These are phyloP conservation scores for Scopus umbretta DNA, from an alignment of 2,113 vertebrate species.

Conservation along the genomic window DNA sequence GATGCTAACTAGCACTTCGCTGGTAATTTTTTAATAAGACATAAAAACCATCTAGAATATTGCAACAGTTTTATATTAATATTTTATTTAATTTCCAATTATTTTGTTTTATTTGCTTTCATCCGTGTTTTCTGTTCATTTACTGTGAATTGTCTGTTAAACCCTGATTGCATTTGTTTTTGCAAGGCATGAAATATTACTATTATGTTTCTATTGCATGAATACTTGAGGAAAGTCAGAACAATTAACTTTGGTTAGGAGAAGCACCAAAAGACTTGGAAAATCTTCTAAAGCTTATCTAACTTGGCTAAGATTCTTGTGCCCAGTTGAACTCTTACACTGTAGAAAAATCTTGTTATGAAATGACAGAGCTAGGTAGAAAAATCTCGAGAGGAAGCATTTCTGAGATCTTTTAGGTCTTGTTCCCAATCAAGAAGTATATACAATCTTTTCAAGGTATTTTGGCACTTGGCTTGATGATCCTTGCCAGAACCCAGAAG, in stretches of 20 bases:
- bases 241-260: neutral
- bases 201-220: neutral
- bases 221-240: neutral
- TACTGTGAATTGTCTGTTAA: neutral
- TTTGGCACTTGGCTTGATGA: neutral
- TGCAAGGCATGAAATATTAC: neutral
- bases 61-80: neutral
- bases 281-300: neutral
- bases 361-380: neutral
- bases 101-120: neutral
- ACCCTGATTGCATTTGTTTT: neutral
- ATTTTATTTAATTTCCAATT: neutral
- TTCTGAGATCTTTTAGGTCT: neutral
- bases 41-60: neutral
- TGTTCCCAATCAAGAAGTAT: neutral
- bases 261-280: neutral
- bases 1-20: neutral
- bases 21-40: neutral
- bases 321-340: neutral
- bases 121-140: neutral
- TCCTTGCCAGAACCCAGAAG: neutral
- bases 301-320: neutral
- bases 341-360: neutral
- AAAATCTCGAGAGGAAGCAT: neutral
- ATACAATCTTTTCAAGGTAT: neutral